Conservation (phyloP, 1,140 invertebrate genomes). For the Ephestia elutella region DNA sequence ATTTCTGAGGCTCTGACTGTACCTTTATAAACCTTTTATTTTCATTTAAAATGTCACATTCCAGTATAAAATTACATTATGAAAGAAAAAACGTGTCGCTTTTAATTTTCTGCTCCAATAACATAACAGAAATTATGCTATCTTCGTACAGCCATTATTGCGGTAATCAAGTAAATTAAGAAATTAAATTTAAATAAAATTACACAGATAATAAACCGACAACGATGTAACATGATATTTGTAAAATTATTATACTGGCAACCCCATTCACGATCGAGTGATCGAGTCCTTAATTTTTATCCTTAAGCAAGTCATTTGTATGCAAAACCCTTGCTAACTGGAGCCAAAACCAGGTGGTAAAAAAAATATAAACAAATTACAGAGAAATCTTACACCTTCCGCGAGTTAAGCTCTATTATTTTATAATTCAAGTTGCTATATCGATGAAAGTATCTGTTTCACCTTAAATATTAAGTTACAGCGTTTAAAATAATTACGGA, state of each 20-base stretch:
- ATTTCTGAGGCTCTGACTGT: not conserved
- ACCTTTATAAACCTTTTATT: too few species aligned
- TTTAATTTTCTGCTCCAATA: too few species aligned
- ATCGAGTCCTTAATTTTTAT: not conserved
- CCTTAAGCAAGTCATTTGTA: constrained; percentile 16
- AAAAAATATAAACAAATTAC: constrained; percentile 28
- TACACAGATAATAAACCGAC: not conserved
- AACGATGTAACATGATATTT: not conserved
- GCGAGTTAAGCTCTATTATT: constrained; percentile 44
- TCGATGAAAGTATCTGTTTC: constrained; percentile 57
- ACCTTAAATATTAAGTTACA: constrained; percentile 64
- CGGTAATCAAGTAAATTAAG: not conserved
- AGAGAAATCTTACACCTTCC: constrained; percentile 46
- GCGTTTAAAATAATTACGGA: constrained; percentile 67
- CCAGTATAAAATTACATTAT: too few species aligned
- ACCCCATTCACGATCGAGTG: not conserved
- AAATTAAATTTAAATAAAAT: constrained; percentile 4
- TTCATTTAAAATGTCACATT: too few species aligned
- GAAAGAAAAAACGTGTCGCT: too few species aligned
- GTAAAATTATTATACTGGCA: not conserved
- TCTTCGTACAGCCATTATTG: too few species aligned
- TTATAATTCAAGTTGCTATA: constrained; percentile 46
- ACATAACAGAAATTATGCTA: too few species aligned
- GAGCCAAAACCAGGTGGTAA: constrained; percentile 8
- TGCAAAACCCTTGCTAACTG: not conserved